These are phyloP conservation scores for Phalangium opilio DNA, from an alignment of 2,888 invertebrate species.

Conservation along the genomic window DNA sequence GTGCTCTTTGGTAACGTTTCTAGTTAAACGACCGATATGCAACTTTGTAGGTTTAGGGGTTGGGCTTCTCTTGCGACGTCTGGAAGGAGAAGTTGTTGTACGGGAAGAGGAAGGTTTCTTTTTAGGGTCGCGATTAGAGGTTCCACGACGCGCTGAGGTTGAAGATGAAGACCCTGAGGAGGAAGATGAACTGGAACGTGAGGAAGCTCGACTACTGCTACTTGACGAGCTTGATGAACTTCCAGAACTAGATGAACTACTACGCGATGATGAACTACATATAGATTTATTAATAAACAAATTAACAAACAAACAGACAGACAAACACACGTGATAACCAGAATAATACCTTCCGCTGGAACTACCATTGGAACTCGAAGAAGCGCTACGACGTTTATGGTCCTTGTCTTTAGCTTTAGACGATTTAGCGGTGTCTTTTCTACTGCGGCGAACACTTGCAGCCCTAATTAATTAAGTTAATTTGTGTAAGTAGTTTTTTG, in stretches of 20 bases:
- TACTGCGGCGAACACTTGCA: too few species aligned
- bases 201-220: slow-evolving; percentile 12
- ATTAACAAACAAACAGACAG: too few species aligned
- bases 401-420: too few species aligned
- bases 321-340: too few species aligned
- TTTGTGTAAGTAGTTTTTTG: too few species aligned
- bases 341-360: too few species aligned
- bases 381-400: too few species aligned
- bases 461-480: too few species aligned
- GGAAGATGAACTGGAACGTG: slow-evolving; percentile 43
- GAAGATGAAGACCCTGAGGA: slow-evolving; percentile 49
- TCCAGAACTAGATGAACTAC: slow-evolving; percentile 6
- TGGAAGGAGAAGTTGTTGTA: slow-evolving; percentile 21
- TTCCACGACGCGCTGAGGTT: slow-evolving; percentile 23
- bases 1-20: slow-evolving; percentile 76
- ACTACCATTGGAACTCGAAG: too few species aligned
- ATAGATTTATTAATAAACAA: too few species aligned
- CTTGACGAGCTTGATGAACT: slow-evolving; percentile 14
- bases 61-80: slow-evolving; percentile 44
- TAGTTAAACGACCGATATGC: slow-evolving; percentile 78
- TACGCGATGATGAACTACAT: slow-evolving; percentile 4
- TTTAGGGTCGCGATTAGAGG: slow-evolving; percentile 21
- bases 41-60: slow-evolving; percentile 84
- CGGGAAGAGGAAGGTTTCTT: slow-evolving; percentile 16
- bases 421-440: too few species aligned